These are phyloP conservation scores for Lindbergichthys nudifrons DNA, from an alignment of 2,797 vertebrate genomes.

Conservation along the genomic window DNA sequence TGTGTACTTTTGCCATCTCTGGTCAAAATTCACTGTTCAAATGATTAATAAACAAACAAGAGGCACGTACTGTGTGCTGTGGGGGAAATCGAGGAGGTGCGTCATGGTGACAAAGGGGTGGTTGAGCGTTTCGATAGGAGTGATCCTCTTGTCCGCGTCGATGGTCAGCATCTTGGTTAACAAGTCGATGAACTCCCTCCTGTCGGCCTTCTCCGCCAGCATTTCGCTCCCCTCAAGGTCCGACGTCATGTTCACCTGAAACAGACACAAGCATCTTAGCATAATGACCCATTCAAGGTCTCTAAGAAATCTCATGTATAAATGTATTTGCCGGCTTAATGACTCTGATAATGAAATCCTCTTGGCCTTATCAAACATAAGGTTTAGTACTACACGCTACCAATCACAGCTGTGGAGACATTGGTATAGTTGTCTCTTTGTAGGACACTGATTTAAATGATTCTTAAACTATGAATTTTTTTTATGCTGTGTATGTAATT, in stretches of 20 bases:
- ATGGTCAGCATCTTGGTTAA: constrained; percentile 99
- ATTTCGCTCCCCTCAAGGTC: constrained; percentile 97
- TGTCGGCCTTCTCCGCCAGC: constrained; percentile 97
- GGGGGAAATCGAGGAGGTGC: constrained; percentile 96
- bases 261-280: constrained; percentile 27
- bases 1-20: no score
- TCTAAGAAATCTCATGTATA: no score
- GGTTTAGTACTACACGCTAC: no score
- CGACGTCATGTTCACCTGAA: constrained; percentile 97
- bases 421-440: no score
- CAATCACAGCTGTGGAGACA: no score
- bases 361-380: no score
- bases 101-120: constrained; percentile 99
- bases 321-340: no score
- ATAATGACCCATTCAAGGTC: constrained; percentile 30
- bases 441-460: no score
- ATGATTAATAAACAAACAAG: constrained; percentile 11
- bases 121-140: constrained; percentile 97
- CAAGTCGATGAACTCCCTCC: constrained; percentile 98
- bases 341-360: no score
- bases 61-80: constrained; percentile 93
- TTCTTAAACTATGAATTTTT: no score
- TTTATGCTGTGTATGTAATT: no score
- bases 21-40: constrained; percentile 7
- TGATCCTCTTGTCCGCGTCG: constrained; percentile 98